Evolutionary conservation across 2,113 vertebrate genomes (phyloP).

Genomic region (Tor tambroides): DNA sequence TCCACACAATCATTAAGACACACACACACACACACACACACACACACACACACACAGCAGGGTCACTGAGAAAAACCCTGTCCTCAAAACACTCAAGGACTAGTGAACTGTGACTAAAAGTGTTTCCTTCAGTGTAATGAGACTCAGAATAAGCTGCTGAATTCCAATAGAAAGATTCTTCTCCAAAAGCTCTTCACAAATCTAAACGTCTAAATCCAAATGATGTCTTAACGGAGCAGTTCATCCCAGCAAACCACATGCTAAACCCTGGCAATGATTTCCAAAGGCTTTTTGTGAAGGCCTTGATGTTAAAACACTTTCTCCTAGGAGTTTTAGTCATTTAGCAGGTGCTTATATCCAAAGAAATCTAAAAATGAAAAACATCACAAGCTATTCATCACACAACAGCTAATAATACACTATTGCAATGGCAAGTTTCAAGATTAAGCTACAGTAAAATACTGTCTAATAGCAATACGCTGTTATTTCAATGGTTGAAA

Average conservation of each 20-base stretch:
- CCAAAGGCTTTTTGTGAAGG: not conserved
- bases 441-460: no score
- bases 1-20: constrained; percentile 25
- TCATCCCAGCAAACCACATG: not conserved
- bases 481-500: no score
- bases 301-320: not conserved
- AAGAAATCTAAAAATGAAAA: no score
- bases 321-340: no score
- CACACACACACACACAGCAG: not conserved
- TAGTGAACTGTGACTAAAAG: constrained; percentile 17
- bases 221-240: not conserved
- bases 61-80: not conserved
- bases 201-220: not conserved
- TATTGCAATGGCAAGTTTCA: no score
- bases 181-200: not conserved
- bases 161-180: not conserved
- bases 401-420: no score
- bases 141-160: not conserved
- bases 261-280: not conserved
- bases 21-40: not conserved
- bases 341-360: no score
- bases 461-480: no score
- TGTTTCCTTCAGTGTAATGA: not conserved
- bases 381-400: no score
- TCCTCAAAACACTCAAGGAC: constrained; percentile 8